Percentiles rank a stretch among this genome's conserved stretches.
Evolutionary conservation across 2,113 vertebrate genomes (phyloP).

Genomic region (Eurystomus gularis): DNA sequence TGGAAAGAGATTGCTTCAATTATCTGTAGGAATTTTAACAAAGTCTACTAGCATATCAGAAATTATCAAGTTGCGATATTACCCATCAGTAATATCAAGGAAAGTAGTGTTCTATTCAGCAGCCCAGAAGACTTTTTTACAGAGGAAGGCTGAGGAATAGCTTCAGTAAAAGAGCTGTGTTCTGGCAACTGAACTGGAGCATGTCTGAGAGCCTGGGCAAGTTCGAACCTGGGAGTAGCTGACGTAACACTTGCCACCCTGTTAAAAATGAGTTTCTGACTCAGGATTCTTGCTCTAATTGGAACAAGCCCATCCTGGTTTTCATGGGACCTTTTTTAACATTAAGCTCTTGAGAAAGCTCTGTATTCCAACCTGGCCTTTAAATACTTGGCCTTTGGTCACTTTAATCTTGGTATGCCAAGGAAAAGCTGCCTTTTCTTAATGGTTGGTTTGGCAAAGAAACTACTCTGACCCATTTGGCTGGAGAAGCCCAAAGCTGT

Average conservation of each 20-base stretch:
- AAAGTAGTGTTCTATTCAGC: neutral
- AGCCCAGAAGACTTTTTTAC: neutral
- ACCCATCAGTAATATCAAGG: neutral
- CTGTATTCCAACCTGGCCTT: neutral
- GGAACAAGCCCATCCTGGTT: neutral
- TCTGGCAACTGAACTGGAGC: neutral
- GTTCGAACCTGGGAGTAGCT: neutral
- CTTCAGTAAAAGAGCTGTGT: neutral
- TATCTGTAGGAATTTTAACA: neutral
- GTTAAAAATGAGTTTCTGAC: neutral
- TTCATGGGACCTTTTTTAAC: neutral
- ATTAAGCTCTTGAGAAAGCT: neutral
- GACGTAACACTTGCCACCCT: neutral
- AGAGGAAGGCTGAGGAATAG: neutral
- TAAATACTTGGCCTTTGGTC: conserved; percentile 11
- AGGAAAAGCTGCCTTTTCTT: neutral
- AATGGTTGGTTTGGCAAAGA: conserved; percentile 12
- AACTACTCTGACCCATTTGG: neutral
- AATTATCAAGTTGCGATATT: neutral
- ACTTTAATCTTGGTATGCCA: neutral
- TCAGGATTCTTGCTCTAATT: neutral
- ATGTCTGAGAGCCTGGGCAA: neutral
- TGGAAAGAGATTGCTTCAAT: neutral
- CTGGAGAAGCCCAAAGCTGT: neutral
- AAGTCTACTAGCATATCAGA: neutral